These are phyloP conservation scores for Coturnix japonica DNA, from an alignment of 2,113 vertebrate genomes.

Conservation along the genomic window DNA sequence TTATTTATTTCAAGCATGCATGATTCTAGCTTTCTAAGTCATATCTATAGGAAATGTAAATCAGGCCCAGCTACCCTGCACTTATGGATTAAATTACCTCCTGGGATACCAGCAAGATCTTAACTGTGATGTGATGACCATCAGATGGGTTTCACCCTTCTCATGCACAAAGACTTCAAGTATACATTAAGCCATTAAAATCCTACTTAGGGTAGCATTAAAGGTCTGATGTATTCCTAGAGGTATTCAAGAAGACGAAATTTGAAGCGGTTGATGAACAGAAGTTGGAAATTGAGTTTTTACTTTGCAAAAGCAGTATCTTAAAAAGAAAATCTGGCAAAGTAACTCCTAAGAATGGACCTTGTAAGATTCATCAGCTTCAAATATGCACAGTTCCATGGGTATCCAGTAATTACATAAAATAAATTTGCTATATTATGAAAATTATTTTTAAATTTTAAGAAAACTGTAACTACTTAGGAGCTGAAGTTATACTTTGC, in stretches of 20 bases:
- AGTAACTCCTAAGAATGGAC: neutral
- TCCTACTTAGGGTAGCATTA: neutral
- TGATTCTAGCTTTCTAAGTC: neutral
- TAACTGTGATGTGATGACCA: neutral
- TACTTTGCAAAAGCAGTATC: neutral
- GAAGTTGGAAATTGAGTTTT: neutral
- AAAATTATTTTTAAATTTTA: neutral
- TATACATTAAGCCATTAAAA: neutral
- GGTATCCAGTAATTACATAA: neutral
- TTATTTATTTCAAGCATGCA: constrained; percentile 27
- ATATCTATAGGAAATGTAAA: neutral
- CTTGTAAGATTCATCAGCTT: neutral
- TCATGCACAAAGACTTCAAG: neutral
- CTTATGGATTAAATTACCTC: constrained; percentile 34
- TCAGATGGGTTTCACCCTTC: neutral
- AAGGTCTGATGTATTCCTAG: neutral
- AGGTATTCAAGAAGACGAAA: neutral
- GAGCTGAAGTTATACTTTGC: neutral
- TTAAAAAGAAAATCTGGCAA: neutral
- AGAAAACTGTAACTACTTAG: neutral
- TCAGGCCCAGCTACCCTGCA: neutral
- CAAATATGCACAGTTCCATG: neutral
- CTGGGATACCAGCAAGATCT: neutral
- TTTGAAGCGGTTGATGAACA: neutral
- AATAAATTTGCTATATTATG: neutral